These are phyloP conservation scores for Ictalurus punctatus DNA, from an alignment of 2,113 vertebrate species.

Conservation along the genomic window DNA sequence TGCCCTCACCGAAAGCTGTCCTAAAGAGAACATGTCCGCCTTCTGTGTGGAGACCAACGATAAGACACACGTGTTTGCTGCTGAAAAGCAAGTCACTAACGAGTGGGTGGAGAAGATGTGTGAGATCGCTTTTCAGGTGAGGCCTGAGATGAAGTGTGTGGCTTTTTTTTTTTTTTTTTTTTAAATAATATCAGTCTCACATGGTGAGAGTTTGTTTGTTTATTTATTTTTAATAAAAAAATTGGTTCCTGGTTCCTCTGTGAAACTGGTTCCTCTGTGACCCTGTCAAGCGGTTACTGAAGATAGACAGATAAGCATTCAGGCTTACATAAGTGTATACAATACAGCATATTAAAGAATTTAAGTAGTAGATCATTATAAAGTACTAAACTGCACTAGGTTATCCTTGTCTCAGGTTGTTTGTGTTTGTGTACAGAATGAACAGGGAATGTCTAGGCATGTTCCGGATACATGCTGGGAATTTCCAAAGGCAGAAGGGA, in stretches of 20 bases:
- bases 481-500: conserved; percentile 37
- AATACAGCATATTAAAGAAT: not conserved
- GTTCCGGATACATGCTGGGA: conserved; percentile 38
- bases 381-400: not conserved
- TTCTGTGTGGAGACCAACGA: conserved; percentile 93
- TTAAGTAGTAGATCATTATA: not conserved
- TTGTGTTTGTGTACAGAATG: conserved; percentile 18
- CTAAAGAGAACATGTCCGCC: conserved; percentile 82
- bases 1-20: conserved; percentile 77
- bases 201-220: not conserved
- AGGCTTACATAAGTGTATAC: not conserved
- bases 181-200: not conserved
- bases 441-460: conserved; percentile 29
- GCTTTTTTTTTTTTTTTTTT: not conserved
- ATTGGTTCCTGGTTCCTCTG: not conserved
- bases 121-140: conserved; percentile 91
- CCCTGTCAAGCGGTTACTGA: not conserved
- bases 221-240: no score
- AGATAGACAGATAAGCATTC: not conserved
- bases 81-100: conserved; percentile 72
- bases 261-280: not conserved
- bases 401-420: conserved; percentile 3
- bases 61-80: conserved; percentile 84
- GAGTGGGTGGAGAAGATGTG: conserved; percentile 93
- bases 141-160: not conserved